Conservation (phyloP, 2,113 vertebrate species). For the Hylia prasina region DNA sequence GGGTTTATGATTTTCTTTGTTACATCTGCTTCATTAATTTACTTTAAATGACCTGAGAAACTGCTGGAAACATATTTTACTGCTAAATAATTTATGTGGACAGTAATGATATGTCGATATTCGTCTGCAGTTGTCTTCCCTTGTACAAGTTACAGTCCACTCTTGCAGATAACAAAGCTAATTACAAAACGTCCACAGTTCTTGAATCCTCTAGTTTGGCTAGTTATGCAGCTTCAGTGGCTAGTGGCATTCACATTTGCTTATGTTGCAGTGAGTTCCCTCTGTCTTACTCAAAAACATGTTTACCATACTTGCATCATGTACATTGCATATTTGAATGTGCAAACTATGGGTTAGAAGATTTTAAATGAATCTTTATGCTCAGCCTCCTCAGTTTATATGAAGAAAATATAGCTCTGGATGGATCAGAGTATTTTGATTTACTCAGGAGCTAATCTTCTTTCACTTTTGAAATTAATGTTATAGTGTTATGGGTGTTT, state of each 20-base stretch:
- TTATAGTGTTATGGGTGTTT: neutral
- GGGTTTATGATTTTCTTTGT: neutral
- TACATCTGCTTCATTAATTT: constrained; percentile 9
- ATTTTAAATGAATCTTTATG: neutral
- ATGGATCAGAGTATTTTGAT: neutral
- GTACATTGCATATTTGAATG: neutral
- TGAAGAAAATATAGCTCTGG: neutral
- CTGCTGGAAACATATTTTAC: neutral
- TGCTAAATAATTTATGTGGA: neutral
- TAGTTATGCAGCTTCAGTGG: neutral
- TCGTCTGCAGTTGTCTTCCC: neutral
- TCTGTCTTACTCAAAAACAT: neutral
- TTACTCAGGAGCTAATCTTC: neutral
- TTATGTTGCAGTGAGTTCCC: neutral
- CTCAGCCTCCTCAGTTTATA: neutral
- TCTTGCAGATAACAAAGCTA: neutral
- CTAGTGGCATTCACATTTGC: neutral
- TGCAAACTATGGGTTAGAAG: neutral
- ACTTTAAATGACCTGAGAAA: neutral
- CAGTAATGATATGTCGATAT: neutral
- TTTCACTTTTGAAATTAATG: neutral
- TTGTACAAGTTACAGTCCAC: neutral
- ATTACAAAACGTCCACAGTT: neutral
- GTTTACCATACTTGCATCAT: neutral
- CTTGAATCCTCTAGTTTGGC: neutral